Conservation (phyloP, 2,113 vertebrate genomes). For the Mus pahari region DNA sequence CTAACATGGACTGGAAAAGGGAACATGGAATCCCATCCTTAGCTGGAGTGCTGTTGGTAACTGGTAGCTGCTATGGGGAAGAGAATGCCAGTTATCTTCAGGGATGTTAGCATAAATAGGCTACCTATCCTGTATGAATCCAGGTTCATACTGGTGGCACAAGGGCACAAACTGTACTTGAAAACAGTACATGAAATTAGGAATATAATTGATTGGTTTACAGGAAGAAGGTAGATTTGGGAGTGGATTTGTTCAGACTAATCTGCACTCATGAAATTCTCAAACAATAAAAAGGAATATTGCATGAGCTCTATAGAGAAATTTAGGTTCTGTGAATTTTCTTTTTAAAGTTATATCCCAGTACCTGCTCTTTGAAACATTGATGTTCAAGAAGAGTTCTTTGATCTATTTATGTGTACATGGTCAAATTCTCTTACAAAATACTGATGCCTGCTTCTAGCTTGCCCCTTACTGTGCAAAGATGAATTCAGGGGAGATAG, state of each 20-base stretch:
- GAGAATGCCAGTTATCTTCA: background rate
- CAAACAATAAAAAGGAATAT: background rate
- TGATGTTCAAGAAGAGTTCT: constrained; percentile 50
- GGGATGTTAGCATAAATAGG: background rate
- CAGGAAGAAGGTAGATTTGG: background rate
- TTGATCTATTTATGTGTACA: constrained; percentile 23
- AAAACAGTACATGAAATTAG: background rate
- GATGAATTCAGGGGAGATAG: background rate
- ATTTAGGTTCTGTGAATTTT: constrained; percentile 47
- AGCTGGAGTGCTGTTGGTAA: background rate
- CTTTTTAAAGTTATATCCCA: constrained; percentile 27
- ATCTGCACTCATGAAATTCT: background rate
- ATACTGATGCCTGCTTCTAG: background rate
- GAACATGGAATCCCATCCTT: background rate
- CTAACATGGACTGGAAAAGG: no score
- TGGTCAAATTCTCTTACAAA: background rate
- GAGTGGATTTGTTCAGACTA: background rate
- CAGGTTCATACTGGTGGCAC: no score
- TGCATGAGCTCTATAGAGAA: constrained; percentile 21
- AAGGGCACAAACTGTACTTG: background rate
- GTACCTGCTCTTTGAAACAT: constrained; percentile 27
- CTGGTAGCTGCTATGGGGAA: background rate
- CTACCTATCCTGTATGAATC: background rate
- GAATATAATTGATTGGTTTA: background rate
- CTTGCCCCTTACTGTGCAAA: background rate